phyloP scores from a whole-genome alignment of 2,113 vertebrate genomes.

The Catharus bicknelli region DNA sequence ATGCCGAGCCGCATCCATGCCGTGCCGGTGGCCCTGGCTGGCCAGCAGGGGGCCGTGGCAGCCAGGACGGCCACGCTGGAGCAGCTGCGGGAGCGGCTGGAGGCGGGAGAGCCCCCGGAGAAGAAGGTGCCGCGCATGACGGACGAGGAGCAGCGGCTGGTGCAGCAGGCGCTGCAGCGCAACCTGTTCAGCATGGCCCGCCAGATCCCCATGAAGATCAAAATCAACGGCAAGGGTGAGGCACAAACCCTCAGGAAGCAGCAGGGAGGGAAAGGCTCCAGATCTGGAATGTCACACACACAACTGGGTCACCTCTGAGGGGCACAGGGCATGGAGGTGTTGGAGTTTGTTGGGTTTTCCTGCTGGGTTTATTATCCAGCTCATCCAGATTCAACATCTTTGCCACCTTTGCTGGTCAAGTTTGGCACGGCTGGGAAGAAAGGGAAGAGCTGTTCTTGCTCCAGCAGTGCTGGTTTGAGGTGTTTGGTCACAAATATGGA shows the following conservation, averaged over 20 bases:
- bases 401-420: not conserved
- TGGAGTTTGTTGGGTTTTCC: not conserved
- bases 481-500: fast-evolving
- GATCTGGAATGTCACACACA: fast-evolving
- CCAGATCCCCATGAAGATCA: conserved; percentile 90
- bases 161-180: conserved; percentile 94
- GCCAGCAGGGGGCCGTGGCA: conserved; percentile 78
- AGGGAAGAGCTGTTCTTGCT: not conserved
- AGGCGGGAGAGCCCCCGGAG: conserved; percentile 85
- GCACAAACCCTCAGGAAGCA: not conserved
- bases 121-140: conserved; percentile 84
- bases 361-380: fast-evolving
- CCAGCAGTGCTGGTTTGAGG: not conserved
- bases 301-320: not conserved
- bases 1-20: conserved; percentile 79
- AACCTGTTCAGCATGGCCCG: conserved; percentile 89
- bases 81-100: conserved; percentile 89
- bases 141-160: conserved; percentile 91
- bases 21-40: conserved; percentile 78
- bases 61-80: conserved; percentile 84
- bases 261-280: not conserved
- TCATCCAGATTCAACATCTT: not conserved
- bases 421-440: not conserved
- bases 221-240: conserved; percentile 86
- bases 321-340: not conserved